Evolutionary conservation across 2,888 invertebrate genomes (phyloP).

Genomic region (Cheilosia pagana): DNA sequence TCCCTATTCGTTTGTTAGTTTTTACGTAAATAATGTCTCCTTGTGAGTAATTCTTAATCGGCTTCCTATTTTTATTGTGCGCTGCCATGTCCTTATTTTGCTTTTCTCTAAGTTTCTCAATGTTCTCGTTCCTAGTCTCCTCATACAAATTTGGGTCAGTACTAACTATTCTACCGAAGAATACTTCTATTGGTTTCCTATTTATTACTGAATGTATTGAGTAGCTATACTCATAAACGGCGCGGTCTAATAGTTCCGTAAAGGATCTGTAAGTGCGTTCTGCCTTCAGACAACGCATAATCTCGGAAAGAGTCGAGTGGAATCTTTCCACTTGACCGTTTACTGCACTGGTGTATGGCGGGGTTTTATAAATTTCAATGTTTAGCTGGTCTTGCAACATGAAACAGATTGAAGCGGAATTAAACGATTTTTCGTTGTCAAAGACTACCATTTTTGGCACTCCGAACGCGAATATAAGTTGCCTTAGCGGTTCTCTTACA

Average conservation of each 20-base stretch:
- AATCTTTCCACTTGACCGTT: neutral
- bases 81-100: no score
- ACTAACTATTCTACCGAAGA: no score
- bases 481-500: neutral
- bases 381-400: neutral
- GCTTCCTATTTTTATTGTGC: constrained; percentile 32
- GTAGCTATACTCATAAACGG: no score
- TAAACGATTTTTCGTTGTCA: neutral
- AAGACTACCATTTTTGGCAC: neutral
- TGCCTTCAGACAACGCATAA: neutral
- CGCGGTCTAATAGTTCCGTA: neutral
- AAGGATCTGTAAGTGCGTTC: neutral
- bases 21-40: constrained; percentile 69
- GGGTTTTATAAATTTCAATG: neutral
- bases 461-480: neutral
- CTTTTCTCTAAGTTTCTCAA: no score
- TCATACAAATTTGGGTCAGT: no score
- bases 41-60: constrained; percentile 54
- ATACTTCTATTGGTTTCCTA: neutral
- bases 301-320: no score
- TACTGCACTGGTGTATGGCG: neutral
- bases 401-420: neutral
- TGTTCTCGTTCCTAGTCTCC: neutral
- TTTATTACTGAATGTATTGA: neutral
- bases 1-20: constrained; percentile 42